These are phyloP conservation scores for Sebastes steindachneri DNA, from an alignment of 2,797 vertebrate genomes.

Conservation along the genomic window DNA sequence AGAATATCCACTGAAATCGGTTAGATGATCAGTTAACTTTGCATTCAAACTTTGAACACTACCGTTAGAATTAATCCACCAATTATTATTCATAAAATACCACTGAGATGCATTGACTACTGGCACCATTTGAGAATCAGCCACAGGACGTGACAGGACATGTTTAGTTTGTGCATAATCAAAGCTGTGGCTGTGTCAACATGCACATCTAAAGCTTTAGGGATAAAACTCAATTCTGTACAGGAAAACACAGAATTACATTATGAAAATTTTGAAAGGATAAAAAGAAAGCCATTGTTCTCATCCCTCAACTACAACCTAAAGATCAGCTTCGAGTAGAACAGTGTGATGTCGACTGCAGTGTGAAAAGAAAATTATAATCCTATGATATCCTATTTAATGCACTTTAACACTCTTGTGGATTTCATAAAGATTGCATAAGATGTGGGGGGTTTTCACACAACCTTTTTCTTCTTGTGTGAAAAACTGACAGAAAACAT, in stretches of 20 bases:
- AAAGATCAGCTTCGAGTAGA: background rate
- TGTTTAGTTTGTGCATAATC: conserved; percentile 39
- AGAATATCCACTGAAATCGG: background rate
- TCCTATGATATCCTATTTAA: background rate
- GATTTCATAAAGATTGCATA: conserved; percentile 17
- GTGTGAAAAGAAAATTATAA: conserved; percentile 12
- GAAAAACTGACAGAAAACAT: background rate
- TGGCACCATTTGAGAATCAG: conserved; percentile 11
- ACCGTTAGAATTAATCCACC: background rate
- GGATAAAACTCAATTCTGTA: conserved; percentile 13
- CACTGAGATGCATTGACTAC: background rate
- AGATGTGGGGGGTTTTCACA: conserved; percentile 20
- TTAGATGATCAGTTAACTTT: background rate
- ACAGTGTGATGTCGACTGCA: background rate
- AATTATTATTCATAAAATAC: background rate
- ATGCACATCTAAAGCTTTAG: conserved; percentile 25
- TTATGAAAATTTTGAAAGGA: background rate
- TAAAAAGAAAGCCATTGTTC: conserved; percentile 2
- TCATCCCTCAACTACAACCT: background rate
- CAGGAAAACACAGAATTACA: conserved; percentile 21
- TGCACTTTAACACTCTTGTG: background rate
- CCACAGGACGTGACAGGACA: conserved; percentile 15
- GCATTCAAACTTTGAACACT: background rate
- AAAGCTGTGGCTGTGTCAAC: conserved; percentile 25
- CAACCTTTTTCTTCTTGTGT: background rate